Percentiles rank a stretch among this genome's conserved stretches.
Evolutionary conservation across 53 echinoderm and acorn worm genomes (phyloP).

Genomic region (Holothuria scabra): DNA sequence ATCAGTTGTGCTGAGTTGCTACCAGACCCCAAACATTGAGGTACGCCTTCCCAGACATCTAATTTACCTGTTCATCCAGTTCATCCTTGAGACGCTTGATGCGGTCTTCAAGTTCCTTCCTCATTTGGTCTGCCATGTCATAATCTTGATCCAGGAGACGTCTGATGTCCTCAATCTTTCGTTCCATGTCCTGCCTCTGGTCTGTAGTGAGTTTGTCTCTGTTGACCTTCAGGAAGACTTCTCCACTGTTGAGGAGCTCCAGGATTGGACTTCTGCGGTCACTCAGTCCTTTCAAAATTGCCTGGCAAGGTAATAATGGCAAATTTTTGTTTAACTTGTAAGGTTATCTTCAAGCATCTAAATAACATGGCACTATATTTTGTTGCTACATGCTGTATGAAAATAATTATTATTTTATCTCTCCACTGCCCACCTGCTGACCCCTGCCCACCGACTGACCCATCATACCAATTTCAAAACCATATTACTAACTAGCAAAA

Average conservation of each 20-base stretch:
- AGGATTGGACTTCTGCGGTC: conserved; percentile 74
- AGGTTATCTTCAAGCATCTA: neutral
- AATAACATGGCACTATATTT: neutral
- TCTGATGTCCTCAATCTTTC: conserved; percentile 78
- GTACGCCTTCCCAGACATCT: no score
- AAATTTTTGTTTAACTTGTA: no score
- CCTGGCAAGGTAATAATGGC: conserved; percentile 47
- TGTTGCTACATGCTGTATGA: neutral
- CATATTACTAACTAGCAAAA: no score
- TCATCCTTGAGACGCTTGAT: conserved; percentile 70
- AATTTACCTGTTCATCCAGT: conserved; percentile 26
- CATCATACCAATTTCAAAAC: no score
- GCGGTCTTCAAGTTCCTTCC: conserved; percentile 85
- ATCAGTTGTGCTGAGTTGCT: no score
- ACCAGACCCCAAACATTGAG: no score
- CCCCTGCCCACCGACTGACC: no score
- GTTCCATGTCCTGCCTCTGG: conserved; percentile 82
- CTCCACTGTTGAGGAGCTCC: conserved; percentile 86
- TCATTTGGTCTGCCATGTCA: conserved; percentile 84
- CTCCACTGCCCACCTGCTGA: no score
- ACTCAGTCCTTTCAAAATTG: conserved; percentile 69
- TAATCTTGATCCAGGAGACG: conserved; percentile 82
- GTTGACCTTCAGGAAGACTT: conserved; percentile 88
- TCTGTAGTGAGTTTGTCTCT: conserved; percentile 68
- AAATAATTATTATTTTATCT: no score